These are phyloP conservation scores for Cryptocephalus primarius DNA, from an alignment of 2,888 invertebrate species.

Conservation along the genomic window DNA sequence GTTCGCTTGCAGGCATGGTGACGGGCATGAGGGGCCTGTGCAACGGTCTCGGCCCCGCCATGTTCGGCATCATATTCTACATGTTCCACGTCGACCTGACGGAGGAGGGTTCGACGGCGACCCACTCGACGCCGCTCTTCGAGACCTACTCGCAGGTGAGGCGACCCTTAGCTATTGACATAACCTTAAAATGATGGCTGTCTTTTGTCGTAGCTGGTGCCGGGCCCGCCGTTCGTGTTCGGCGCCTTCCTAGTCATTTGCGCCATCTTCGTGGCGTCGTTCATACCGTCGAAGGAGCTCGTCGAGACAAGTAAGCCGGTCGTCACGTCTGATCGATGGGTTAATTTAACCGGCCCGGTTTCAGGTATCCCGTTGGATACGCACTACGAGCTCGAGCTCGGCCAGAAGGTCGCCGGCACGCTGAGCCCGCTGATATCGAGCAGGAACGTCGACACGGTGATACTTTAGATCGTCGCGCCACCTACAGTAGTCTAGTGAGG, in stretches of 20 bases:
- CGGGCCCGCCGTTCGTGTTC: constrained; percentile 97
- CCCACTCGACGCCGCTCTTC: constrained; percentile 38
- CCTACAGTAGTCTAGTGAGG: constrained; percentile 1
- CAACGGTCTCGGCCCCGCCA: constrained; percentile 95
- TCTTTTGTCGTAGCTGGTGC: constrained; percentile 55
- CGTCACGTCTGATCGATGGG: background rate
- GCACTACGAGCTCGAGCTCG: constrained; percentile 72
- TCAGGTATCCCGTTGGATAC: constrained; percentile 62
- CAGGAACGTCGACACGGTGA: constrained; percentile 31
- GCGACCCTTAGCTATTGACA: constrained; percentile 2
- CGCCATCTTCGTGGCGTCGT: constrained; percentile 85
- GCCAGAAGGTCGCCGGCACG: constrained; percentile 64
- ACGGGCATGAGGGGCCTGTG: constrained; percentile 98
- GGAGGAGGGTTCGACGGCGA: constrained; percentile 28
- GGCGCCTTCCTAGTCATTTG: constrained; percentile 94
- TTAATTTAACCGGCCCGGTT: constrained; percentile 12
- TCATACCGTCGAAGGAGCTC: constrained; percentile 50
- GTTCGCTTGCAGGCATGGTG: constrained; percentile 78
- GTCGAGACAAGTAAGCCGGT: constrained; percentile 49
- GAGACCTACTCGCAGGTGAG: constrained; percentile 43
- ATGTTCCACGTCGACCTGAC: constrained; percentile 92
- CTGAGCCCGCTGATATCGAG: constrained; percentile 60
- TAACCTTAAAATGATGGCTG: constrained; percentile 8
- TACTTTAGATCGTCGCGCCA: constrained; percentile 25
- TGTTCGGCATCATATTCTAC: constrained; percentile 98